Evolutionary conservation across 2,113 vertebrate species (phyloP), one percentile per base, ranked within the genome.

Genomic region (Oryzias celebensis): DNA sequence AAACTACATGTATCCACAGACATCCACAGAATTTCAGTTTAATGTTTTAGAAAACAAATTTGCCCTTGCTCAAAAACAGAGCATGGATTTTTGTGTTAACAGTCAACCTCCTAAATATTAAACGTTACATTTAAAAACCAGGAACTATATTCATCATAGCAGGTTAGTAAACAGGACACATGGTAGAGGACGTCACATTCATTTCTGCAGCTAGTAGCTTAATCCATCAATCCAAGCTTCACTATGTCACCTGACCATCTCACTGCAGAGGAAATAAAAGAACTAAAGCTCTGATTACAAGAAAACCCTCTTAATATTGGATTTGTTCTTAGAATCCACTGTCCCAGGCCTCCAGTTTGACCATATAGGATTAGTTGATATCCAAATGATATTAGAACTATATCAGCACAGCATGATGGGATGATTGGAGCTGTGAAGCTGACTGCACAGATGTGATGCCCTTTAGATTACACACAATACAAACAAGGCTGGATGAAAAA

Each of bases 271-370:
- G 59, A 82, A 72, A 86, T 81, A 1, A 71, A 72, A 88, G 87
- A 78, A 88, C 74, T 57, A 52, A 18, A 57, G 52, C 22, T 62
- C 45, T 76, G 73, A 65, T 51, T 83, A 77, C 53, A 54, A 68
- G 58, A 65, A 80, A 65, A 58, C 59, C 73, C 59, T 80, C 71
- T 81, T 85, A 91, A 87, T 74, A 77, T 45, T 78, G 75, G 82
- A 77, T 85, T 57, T 68, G 36, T 89, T 91, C 80, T 84, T 77
- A 82, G 80, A 89, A 90, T 62, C 63, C 52, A 62, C 7, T 4
- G 44, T 54, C 49, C 71, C 48, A 75, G 70, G 61, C 64, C 75
- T 85, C 57, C 75, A 75, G 81, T 79, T 77, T 69, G 81, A 50
- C 71, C 70, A 42, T 65, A 85, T 61, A 61, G 79, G 87, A 87